A percentile compares a stretch with the other conserved stretches of the same genome.
These are phyloP conservation scores for Acheta domesticus DNA, from an alignment of 2,888 invertebrate genomes.

Conservation along the genomic window DNA sequence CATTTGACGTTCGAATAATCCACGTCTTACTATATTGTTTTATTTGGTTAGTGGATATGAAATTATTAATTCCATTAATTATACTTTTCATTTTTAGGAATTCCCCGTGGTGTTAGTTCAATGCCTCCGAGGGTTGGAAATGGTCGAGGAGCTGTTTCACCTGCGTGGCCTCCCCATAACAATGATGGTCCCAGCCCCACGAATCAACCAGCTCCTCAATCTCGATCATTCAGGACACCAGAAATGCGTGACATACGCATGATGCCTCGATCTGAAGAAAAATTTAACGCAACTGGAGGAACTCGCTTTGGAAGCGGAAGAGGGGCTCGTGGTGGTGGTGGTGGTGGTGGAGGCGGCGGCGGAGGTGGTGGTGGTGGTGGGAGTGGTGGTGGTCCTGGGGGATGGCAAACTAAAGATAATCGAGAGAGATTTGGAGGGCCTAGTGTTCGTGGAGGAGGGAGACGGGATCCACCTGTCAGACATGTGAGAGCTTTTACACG, in stretches of 20 bases:
- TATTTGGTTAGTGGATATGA: too few relatives aligned
- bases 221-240: slow-evolving; percentile 31
- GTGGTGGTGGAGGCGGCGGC: background rate
- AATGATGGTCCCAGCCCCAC: slow-evolving; percentile 27
- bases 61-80: too few relatives aligned
- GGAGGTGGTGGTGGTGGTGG: background rate
- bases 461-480: slow-evolving; percentile 30
- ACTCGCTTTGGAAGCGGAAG: slow-evolving; percentile 30
- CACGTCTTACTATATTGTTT: too few relatives aligned
- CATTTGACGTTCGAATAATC: too few relatives aligned
- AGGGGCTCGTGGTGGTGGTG: slow-evolving; percentile 30
- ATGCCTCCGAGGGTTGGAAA: slow-evolving; percentile 30
- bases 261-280: slow-evolving; percentile 33
- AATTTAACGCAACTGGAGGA: slow-evolving; percentile 23
- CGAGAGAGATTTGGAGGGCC: slow-evolving; percentile 32
- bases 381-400: slow-evolving; percentile 29
- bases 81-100: slow-evolving; percentile 22
- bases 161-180: slow-evolving; percentile 29
- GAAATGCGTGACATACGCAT: slow-evolving; percentile 32
- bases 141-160: slow-evolving; percentile 26
- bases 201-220: slow-evolving; percentile 22
- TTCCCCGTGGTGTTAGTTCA: slow-evolving; percentile 28
- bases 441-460: slow-evolving; percentile 25
- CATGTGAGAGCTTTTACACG: slow-evolving; percentile 31
- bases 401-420: slow-evolving; percentile 30